phyloP scores from a whole-genome alignment of 2,113 vertebrate species.

The Cranoglanis bouderius region DNA sequence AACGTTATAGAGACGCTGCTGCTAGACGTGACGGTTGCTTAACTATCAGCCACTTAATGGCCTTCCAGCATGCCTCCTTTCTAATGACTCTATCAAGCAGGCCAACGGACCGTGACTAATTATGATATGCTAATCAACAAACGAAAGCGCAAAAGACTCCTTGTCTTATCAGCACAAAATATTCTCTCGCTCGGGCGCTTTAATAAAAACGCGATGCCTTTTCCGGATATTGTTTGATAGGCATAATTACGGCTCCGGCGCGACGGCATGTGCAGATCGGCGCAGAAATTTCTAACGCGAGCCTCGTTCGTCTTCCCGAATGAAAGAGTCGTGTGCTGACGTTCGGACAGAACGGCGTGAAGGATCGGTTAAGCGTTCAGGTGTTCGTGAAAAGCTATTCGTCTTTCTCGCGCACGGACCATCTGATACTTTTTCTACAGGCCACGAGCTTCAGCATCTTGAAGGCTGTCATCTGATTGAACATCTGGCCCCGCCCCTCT shows the following conservation, averaged over 20 bases:
- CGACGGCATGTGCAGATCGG: constrained; percentile 15
- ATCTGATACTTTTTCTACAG: neutral
- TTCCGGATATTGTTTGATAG: constrained; percentile 62
- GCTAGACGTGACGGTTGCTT: constrained; percentile 37
- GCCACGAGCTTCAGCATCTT: neutral
- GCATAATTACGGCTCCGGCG: constrained; percentile 57
- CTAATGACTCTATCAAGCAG: constrained; percentile 75
- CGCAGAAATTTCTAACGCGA: constrained; percentile 48
- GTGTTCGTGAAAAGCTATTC: neutral
- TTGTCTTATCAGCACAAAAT: constrained; percentile 55
- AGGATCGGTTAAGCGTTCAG: neutral
- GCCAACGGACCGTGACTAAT: constrained; percentile 75
- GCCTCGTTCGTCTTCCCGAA: constrained; percentile 32
- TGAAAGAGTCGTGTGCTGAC: constrained; percentile 2
- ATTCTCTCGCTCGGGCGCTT: neutral
- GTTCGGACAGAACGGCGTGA: constrained; percentile 23
- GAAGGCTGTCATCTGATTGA: neutral
- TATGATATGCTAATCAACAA: constrained; percentile 72
- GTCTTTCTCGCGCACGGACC: neutral
- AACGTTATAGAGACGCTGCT: constrained; percentile 30
- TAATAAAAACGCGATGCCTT: constrained; percentile 23
- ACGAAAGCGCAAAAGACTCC: constrained; percentile 56
- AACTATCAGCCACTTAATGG: constrained; percentile 70
- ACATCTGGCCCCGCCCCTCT: neutral
- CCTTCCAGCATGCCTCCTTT: constrained; percentile 69